A percentile compares a stretch with the other conserved stretches of the same genome.
phyloP scores from a whole-genome alignment of 2,797 vertebrate genomes.

The Anabas testudineus region DNA sequence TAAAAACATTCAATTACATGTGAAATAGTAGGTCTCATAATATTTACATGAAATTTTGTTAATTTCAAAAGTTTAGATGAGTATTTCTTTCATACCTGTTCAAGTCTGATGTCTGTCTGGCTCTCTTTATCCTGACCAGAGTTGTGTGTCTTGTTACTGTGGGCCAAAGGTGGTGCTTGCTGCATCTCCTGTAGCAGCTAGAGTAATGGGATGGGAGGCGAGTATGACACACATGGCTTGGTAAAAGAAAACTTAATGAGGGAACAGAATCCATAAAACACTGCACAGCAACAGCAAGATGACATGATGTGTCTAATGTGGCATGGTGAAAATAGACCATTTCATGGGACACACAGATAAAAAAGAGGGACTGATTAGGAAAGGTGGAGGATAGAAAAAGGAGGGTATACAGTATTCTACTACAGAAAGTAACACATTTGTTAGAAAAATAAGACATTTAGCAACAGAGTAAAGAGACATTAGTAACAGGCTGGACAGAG shows the following conservation, averaged over 20 bases:
- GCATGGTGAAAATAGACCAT: constrained; percentile 72
- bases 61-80: neutral
- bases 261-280: constrained; percentile 86
- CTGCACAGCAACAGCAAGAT: constrained; percentile 84
- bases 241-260: constrained; percentile 86
- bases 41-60: neutral
- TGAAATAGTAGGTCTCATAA: neutral
- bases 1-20: constrained; percentile 20
- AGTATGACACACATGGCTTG: constrained; percentile 84
- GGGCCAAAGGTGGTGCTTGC: constrained; percentile 25
- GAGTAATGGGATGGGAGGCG: constrained; percentile 89
- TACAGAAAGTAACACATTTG: constrained; percentile 60
- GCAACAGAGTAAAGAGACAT: constrained; percentile 52
- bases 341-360: constrained; percentile 82
- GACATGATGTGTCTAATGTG: constrained; percentile 85
- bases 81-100: constrained; percentile 68
- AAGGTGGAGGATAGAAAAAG: constrained; percentile 63
- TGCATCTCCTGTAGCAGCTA: constrained; percentile 78
- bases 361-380: constrained; percentile 78
- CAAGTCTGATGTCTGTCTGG: constrained; percentile 53
- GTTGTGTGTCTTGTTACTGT: constrained; percentile 15
- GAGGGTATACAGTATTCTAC: constrained; percentile 59
- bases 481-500: constrained; percentile 59
- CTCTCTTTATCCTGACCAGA: constrained; percentile 55
- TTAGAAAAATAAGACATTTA: constrained; percentile 64